Evolutionary conservation across 2,888 invertebrate genomes (phyloP).

Genomic region (Aproaerema taeniolella): DNA sequence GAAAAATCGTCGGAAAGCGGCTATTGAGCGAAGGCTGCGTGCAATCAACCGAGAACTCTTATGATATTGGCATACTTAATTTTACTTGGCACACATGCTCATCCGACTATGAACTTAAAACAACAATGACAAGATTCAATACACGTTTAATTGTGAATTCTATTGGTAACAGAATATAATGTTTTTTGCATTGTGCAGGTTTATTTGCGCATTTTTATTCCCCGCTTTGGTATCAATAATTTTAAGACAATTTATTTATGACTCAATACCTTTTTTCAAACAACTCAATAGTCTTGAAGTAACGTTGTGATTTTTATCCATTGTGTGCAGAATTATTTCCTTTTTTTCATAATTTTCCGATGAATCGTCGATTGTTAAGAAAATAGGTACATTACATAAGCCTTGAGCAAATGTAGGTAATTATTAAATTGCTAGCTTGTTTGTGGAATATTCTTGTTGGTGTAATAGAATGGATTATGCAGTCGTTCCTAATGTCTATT

Average conservation of each 20-base stretch:
- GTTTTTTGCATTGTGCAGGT: too few relatives aligned
- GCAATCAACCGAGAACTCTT: conserved; percentile 60
- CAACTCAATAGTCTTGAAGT: too few relatives aligned
- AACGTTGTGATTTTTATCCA: too few relatives aligned
- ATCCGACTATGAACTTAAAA: conserved; percentile 43
- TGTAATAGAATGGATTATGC: neutral
- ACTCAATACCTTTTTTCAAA: too few relatives aligned
- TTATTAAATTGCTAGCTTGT: conserved; percentile 7
- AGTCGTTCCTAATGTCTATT: too few relatives aligned
- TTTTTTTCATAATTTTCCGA: conserved; percentile 13
- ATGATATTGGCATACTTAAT: conserved; percentile 76
- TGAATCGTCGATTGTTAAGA: conserved; percentile 15
- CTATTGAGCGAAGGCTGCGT: conserved; percentile 61
- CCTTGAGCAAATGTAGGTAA: conserved; percentile 12
- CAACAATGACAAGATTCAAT: conserved; percentile 17
- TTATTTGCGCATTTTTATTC: too few relatives aligned
- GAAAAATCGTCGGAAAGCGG: conserved; percentile 72
- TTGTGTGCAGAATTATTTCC: conserved; percentile 13
- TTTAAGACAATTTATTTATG: too few relatives aligned
- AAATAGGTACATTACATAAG: conserved; percentile 16
- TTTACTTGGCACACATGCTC: conserved; percentile 68
- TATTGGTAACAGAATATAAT: too few relatives aligned
- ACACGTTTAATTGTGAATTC: neutral
- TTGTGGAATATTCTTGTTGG: neutral
- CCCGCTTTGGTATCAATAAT: too few relatives aligned